Evolutionary conservation across 1,140 invertebrate genomes (phyloP), one percentile per base, ranked within the genome.

Genomic region (Paraescarpia echinospica): DNA sequence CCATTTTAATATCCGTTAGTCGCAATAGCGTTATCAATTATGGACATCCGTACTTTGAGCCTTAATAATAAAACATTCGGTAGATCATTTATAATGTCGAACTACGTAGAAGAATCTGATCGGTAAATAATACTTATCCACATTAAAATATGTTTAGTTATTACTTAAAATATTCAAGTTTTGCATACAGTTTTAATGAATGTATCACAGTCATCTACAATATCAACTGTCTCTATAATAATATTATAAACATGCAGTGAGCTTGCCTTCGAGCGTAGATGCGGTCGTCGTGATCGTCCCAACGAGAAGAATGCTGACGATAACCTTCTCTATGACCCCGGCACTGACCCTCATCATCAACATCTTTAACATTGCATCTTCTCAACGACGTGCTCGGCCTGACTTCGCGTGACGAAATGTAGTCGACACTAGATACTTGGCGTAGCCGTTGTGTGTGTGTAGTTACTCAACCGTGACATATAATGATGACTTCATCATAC

Each of bases 311-410:
- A 27, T 77, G 27, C 59, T 77, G 59, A 35, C n/a, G 35, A 41
- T 92, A 27, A 48, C 9, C 92, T 27, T 91, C 92, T 18, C 35
- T 92, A 35, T 91, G 34, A 35, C 34, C 93, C 35, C 33, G 35
- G 0, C 34, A 33, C 34, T 8, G 59, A 89, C 35, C 27, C 33
- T 92, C 93, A 89, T 33, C 93, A 12, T 91, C 93, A 59, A 34
- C 93, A 51, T 41, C 92, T 33, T 59, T 34, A 92, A 35, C 89
- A 89, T 22, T 34, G 59, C 34, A 35, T 34, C 90, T 35, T 22
- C 33, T 34, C 18, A 34, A 22, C 35, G 89, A n/a, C 91, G 89
- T 90, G 31, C n/a, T 33, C 92, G 77, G 33, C 89, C 77, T 59
- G 89, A 88, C 88, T 90, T 34, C 33, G 27, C 12, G 8, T 48